Percentiles rank a stretch among this genome's conserved stretches.
These are phyloP conservation scores for Papilio helenus DNA, from an alignment of 1,140 invertebrate genomes.

Conservation along the genomic window DNA sequence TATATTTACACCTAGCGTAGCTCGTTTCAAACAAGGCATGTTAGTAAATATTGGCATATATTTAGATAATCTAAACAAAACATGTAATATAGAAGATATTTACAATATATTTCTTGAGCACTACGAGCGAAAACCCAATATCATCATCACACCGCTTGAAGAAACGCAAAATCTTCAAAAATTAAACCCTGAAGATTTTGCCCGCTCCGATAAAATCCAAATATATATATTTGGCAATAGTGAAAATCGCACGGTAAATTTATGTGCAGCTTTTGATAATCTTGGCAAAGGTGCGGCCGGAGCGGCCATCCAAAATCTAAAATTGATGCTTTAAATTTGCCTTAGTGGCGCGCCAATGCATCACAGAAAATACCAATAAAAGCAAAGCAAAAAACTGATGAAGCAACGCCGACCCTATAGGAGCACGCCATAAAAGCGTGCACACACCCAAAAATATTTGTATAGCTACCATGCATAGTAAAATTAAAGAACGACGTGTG, in stretches of 20 bases:
- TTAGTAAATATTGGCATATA: slow-evolving; percentile 12
- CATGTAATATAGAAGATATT: slow-evolving; percentile 12
- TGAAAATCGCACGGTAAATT: slow-evolving; percentile 11
- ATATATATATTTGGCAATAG: slow-evolving; percentile 12
- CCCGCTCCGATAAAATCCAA: slow-evolving; percentile 7
- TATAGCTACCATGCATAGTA: slow-evolving; percentile 11
- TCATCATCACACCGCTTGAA: slow-evolving; percentile 10
- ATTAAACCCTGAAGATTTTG: slow-evolving; percentile 11
- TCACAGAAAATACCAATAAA: no score
- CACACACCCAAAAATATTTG: slow-evolving; percentile 11
- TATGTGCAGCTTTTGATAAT: slow-evolving; percentile 11
- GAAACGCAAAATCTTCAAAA: slow-evolving; percentile 11
- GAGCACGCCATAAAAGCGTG: slow-evolving; percentile 10
- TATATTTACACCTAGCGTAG: slow-evolving; percentile 11
- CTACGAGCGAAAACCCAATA: slow-evolving; percentile 10
- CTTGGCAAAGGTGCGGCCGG: slow-evolving; percentile 9
- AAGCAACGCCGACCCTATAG: slow-evolving; percentile 10
- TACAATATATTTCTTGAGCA: slow-evolving; percentile 12
- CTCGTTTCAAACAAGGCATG: slow-evolving; percentile 10
- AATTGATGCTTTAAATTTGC: slow-evolving; percentile 12
- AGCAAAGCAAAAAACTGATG: slow-evolving; percentile 11
- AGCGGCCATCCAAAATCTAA: slow-evolving; percentile 10
- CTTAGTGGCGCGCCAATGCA: slow-evolving; percentile 9
- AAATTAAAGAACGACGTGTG: slow-evolving; percentile 5
- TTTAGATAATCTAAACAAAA: slow-evolving; percentile 12